phyloP scores from a whole-genome alignment of 2,113 vertebrate species.

The Pteruthius melanotis region DNA sequence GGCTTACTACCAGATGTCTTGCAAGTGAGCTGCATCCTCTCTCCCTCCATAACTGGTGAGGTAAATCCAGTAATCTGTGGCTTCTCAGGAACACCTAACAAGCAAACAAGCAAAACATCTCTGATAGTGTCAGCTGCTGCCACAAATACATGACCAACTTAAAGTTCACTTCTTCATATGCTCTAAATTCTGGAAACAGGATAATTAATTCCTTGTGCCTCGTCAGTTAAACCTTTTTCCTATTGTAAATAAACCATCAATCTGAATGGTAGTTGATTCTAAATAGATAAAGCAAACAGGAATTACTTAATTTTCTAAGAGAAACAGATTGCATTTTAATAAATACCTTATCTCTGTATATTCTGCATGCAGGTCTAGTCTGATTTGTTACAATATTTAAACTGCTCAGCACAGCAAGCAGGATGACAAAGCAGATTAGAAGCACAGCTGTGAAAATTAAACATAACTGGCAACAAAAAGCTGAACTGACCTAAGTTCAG shows the following conservation, averaged over 20 bases:
- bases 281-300: background rate
- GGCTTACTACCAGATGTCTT: constrained; percentile 94
- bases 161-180: background rate
- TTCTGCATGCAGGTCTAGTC: background rate
- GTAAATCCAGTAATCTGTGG: constrained; percentile 93
- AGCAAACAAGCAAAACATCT: background rate
- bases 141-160: background rate
- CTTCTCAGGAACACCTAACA: constrained; percentile 88
- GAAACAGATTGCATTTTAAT: background rate
- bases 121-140: background rate
- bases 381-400: background rate
- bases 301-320: background rate
- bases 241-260: background rate
- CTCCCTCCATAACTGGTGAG: constrained; percentile 91
- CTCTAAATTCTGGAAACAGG: background rate
- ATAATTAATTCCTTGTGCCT: background rate
- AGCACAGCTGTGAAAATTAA: background rate
- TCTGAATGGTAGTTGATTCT: background rate
- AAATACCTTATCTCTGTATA: background rate
- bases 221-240: background rate
- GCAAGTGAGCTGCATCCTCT: constrained; percentile 91
- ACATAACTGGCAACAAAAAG: background rate
- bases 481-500: background rate
- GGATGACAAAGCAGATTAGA: background rate
- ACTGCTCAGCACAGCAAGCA: background rate